These are phyloP conservation scores for Zosterops pallidus DNA, from an alignment of 2,113 vertebrate species.

Conservation along the genomic window DNA sequence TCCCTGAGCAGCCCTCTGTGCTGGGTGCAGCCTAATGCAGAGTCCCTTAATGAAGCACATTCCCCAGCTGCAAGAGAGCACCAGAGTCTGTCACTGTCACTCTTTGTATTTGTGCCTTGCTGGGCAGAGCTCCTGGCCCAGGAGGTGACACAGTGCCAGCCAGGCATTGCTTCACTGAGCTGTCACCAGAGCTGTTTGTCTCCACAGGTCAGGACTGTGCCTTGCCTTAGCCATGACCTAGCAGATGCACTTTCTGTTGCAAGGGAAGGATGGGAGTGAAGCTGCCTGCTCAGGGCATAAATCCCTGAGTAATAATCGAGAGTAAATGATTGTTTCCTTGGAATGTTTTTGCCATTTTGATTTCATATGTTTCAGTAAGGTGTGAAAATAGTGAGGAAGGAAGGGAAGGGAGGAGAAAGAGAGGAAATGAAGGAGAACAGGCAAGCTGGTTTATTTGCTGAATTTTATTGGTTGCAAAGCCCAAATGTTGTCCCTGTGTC, in stretches of 20 bases:
- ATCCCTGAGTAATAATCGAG: not conserved
- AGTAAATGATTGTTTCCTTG: not conserved
- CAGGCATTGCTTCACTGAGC: not conserved
- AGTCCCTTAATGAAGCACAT: not conserved
- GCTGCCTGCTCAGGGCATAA: not conserved
- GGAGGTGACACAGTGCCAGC: not conserved
- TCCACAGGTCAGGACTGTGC: not conserved
- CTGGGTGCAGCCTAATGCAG: not conserved
- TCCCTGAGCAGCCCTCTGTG: not conserved
- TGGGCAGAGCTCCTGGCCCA: accelerated
- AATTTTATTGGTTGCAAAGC: not conserved
- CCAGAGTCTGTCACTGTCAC: not conserved
- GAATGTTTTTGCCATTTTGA: not conserved
- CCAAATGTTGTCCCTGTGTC: not conserved
- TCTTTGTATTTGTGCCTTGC: not conserved
- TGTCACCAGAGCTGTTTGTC: not conserved
- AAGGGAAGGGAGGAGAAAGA: not conserved
- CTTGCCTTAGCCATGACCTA: not conserved
- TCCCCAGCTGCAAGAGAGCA: not conserved
- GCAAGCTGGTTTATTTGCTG: not conserved
- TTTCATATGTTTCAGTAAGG: not conserved
- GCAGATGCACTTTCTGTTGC: not conserved
- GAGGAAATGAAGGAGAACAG: not conserved
- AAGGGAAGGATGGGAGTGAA: not conserved
- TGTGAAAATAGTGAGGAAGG: not conserved